Base-by-base conservation (phyloP, 2,888 invertebrate species). In the Phragmatobia fuliginosa region DNA sequence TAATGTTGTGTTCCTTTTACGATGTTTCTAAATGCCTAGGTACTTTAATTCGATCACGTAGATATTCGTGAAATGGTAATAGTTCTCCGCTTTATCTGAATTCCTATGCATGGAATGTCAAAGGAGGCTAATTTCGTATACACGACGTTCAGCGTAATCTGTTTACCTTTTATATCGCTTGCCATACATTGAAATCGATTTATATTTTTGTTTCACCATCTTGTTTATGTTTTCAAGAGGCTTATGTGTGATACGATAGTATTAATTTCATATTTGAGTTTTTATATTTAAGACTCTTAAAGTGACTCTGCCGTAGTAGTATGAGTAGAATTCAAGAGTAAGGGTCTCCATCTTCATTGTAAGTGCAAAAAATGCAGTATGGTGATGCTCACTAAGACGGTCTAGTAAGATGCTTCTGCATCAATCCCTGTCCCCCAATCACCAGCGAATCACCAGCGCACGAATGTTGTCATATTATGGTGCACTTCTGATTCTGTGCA, bases 91-190 rank as follows among this genome's bases (percentile, higher is more conserved):
- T 56, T 67, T 68, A 67, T 71, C 61, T 63, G 58, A 66, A 38
- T 41, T 59, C 66, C 63, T 61, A 69, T 45, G 64, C 63, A 61
- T 67, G 64, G 60, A 69, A 61, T 45, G 62, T 71, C 71, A 73
- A 70, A 73, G 68, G 60, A 66, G 58, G 56, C 58, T 66, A 59
- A 70, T 70, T 70, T 66, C 45, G 31, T 49, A 70, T 66, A 66
- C 70, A 62, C 61, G 63, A 61, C 60, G 61, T 62, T 56, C 58
- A 58, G 60, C 59, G 63, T 71, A 65, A 63, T 58, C 33, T 61
- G 64, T 66, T 74, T 63, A 52, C 61, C 71, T 66, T 49, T 59
- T 49, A 36, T 68, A 63, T 70, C 33, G 66, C 63, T 59, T 61
- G 25, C 52, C 56, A 56, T 28, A 56, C 14, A 56, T 56, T 28